Conservation (phyloP, 2,888 invertebrate genomes). For the Ernsta delagoae region DNA sequence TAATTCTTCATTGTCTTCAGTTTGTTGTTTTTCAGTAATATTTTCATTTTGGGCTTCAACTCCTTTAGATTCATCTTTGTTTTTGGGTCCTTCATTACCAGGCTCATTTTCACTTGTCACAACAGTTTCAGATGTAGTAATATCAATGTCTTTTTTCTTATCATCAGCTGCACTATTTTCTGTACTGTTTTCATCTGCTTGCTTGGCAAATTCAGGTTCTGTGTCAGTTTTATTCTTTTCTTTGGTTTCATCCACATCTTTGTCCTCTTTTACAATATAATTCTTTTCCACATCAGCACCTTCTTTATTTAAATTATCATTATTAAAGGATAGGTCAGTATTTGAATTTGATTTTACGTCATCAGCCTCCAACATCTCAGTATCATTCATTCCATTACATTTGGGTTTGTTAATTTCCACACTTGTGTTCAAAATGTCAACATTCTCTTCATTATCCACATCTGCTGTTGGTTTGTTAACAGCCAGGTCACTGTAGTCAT, state of each 20-base stretch:
- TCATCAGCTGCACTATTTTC: background rate
- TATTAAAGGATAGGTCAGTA: background rate
- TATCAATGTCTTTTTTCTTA: slow-evolving; percentile 13
- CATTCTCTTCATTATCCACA: slow-evolving; percentile 44
- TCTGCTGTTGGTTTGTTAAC: slow-evolving; percentile 55
- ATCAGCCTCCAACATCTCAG: slow-evolving; percentile 34
- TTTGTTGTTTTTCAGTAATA: background rate
- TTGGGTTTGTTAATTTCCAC: slow-evolving; percentile 40
- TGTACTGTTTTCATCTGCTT: background rate
- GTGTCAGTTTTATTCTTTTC: background rate
- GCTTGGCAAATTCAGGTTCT: background rate
- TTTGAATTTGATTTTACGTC: slow-evolving; percentile 32
- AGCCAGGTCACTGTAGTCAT: slow-evolving; percentile 86
- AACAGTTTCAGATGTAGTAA: background rate
- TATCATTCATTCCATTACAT: slow-evolving; percentile 41
- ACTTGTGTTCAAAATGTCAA: slow-evolving; percentile 49
- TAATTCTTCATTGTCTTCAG: background rate
- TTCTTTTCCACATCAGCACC: slow-evolving; percentile 15
- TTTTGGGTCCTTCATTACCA: slow-evolving; percentile 11
- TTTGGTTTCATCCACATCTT: background rate
- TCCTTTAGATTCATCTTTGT: slow-evolving; percentile 12
- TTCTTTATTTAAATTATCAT: slow-evolving; percentile 9
- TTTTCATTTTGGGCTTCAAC: background rate
- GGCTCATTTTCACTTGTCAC: background rate
- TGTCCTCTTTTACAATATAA: background rate